Evolutionary conservation across 2,888 invertebrate species (phyloP), one percentile per base, ranked within the genome.

Genomic region (Ferdinandea cuprea): DNA sequence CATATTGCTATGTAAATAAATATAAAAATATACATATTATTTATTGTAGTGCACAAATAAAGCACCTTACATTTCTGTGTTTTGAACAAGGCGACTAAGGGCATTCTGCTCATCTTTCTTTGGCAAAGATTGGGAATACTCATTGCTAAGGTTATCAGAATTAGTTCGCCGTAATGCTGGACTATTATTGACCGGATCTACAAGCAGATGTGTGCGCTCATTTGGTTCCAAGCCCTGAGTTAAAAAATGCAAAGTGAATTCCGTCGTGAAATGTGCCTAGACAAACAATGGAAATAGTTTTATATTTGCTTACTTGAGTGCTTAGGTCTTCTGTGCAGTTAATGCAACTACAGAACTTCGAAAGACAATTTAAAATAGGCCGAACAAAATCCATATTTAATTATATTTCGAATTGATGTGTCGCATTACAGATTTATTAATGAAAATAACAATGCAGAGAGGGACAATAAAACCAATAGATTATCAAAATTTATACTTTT

Each of bases 81-180:
- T 96, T 88, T 97, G 96, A 63, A 98, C 93, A 91, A 98, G 97
- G 91, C 95, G 94, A 89, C 94, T 96, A 56, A 98, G 93, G 0
- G 97, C 97, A 87, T 96, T 97, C 92, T 97, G 97, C 89, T 98
- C 97, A 89, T 98, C 97, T 91, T 96, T 96, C 89, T 96, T 94
- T 8, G 95, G 94, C 86, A 93, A 90, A 32, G 94, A 93, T 87
- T 92, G 94, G 13, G 93, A 92, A 90, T 93, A 93, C 84, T 93
- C 93, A 87, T 92, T 92, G 86, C 93, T 92, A 86, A 93, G 92
- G 89, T 94, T 94, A 87, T 94, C 94, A 86, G 96, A 96, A 71
- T 95, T 95, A 0, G 94, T 94, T 85, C 95, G 93, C 73, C 93
- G 93, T 79, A 95, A 93, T 58, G 94, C 93, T 87, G 95, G 94